phyloP scores from a whole-genome alignment of 2,888 invertebrate species.

The Leucophora obtusa region DNA sequence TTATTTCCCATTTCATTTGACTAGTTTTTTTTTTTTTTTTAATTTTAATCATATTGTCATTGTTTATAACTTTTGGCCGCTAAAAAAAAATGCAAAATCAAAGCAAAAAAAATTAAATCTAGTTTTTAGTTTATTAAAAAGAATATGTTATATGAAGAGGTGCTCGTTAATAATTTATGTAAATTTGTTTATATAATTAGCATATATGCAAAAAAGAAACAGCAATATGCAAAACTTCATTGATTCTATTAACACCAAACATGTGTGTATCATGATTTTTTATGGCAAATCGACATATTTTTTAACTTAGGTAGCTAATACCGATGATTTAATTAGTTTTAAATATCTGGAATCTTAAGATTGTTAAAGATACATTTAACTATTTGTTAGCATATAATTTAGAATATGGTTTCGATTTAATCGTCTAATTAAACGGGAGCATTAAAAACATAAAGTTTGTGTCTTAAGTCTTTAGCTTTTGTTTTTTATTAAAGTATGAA shows the following conservation, averaged over 20 bases:
- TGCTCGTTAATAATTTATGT: constrained; percentile 34
- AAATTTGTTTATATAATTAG: constrained; percentile 31
- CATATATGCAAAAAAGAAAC: constrained; percentile 19
- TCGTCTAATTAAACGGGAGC: not conserved
- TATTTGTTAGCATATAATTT: constrained; percentile 24
- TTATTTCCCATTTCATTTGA: not conserved
- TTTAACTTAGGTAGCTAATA: constrained; percentile 15
- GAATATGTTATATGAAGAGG: constrained; percentile 18
- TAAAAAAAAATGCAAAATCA: constrained; percentile 2
- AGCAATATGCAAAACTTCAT: not conserved
- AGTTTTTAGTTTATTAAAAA: not conserved
- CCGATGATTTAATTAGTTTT: constrained; percentile 23
- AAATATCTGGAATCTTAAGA: constrained; percentile 12
- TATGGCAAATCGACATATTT: not conserved
- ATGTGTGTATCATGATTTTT: not conserved
- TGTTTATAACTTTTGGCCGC: not conserved
- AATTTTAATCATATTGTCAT: not conserved
- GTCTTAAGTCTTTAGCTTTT: not conserved
- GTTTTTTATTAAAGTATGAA: too few species aligned
- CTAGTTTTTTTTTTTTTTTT: not conserved
- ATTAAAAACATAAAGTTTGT: not conserved
- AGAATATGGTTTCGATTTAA: not conserved
- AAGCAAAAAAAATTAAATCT: constrained; percentile 11
- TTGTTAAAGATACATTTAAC: constrained; percentile 1
- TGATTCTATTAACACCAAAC: not conserved